These are phyloP conservation scores for Allobates femoralis DNA, from an alignment of 2,797 vertebrate genomes.

Conservation along the genomic window DNA sequence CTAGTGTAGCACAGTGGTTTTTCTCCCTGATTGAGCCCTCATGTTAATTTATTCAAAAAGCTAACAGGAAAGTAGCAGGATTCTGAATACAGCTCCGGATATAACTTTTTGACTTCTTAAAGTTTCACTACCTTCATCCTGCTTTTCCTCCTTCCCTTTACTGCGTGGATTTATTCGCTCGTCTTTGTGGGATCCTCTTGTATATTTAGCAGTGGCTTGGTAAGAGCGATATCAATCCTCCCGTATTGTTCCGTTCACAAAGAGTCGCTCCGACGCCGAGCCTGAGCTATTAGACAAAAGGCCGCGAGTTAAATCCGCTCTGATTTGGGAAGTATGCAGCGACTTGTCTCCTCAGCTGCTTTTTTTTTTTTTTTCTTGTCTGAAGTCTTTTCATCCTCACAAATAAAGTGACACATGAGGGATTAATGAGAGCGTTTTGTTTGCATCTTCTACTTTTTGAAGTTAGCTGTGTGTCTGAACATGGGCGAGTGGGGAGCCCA, in stretches of 20 bases:
- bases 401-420: slow-evolving; percentile 24
- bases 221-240: background rate
- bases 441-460: background rate
- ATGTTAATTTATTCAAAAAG: background rate
- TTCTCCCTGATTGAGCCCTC: too few species aligned
- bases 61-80: background rate
- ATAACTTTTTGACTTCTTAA: background rate
- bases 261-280: background rate
- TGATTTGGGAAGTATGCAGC: slow-evolving; percentile 21
- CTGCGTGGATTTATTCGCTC: background rate
- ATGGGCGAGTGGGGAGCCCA: background rate
- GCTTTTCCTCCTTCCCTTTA: background rate
- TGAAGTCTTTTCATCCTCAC: background rate
- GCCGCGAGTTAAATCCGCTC: background rate
- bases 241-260: slow-evolving; percentile 29
- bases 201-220: background rate
- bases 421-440: slow-evolving; percentile 22
- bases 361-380: background rate
- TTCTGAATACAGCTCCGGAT: background rate
- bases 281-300: slow-evolving; percentile 20
- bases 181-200: background rate
- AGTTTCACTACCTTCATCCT: background rate
- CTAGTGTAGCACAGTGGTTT: too few species aligned
- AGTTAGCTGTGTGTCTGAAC: background rate
- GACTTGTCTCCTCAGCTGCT: background rate